Evolutionary conservation across 2,113 vertebrate genomes (phyloP).

Genomic region (Nesoenas mayeri): DNA sequence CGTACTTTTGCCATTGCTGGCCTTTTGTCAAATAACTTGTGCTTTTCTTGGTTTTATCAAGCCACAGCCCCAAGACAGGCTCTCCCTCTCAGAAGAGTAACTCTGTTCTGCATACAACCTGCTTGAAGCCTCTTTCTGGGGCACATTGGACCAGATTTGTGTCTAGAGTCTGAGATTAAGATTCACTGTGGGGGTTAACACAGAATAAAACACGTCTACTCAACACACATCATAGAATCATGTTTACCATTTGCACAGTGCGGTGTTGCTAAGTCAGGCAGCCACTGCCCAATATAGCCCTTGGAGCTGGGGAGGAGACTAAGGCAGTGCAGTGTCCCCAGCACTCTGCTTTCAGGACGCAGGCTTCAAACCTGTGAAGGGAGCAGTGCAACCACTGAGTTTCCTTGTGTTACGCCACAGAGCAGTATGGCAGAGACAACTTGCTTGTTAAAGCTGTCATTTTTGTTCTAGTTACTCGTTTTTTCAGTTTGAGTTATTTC

Average conservation of each 20-base stretch:
- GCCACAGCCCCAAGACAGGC: rapidly evolving
- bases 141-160: background rate
- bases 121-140: background rate
- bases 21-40: background rate
- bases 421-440: background rate
- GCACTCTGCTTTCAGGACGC: background rate
- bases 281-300: background rate
- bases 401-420: no score
- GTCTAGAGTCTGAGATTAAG: background rate
- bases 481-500: background rate
- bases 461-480: background rate
- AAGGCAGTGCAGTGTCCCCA: background rate
- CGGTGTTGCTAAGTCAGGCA: no score
- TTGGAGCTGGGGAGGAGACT: background rate
- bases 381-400: no score
- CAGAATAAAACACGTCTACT: background rate
- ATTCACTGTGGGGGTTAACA: background rate
- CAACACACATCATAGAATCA: rapidly evolving
- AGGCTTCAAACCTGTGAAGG: background rate
- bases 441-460: background rate
- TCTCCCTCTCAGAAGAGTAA: background rate
- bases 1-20: background rate
- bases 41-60: background rate
- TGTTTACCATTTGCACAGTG: background rate
- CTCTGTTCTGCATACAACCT: background rate